Conservation (phyloP, 1,140 invertebrate species). For the Bathynomus jamesi region DNA sequence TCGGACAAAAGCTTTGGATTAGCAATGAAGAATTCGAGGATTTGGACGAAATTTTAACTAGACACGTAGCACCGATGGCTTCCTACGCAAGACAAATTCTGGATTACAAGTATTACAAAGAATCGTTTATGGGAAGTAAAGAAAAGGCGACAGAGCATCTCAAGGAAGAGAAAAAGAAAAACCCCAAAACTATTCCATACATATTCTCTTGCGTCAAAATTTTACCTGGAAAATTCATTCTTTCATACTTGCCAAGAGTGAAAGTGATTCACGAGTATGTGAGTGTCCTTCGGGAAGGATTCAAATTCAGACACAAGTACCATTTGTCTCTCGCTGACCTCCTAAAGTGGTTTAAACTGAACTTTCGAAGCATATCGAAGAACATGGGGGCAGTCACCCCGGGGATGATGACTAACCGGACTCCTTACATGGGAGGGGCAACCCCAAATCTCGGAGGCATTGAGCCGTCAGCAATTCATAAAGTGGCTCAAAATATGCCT, state of each 20-base stretch:
- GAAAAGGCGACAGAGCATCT: slow-evolving; percentile 81
- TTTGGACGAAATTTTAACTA: slow-evolving; percentile 96
- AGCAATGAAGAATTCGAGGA: slow-evolving; percentile 91
- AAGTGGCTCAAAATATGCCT: slow-evolving; percentile 63
- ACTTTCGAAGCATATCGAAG: slow-evolving; percentile 84
- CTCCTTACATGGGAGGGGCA: slow-evolving; percentile 53
- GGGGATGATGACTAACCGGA: slow-evolving; percentile 53
- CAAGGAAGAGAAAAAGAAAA: slow-evolving; percentile 74
- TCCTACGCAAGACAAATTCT: slow-evolving; percentile 80
- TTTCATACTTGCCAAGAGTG: slow-evolving; percentile 83
- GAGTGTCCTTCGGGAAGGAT: slow-evolving; percentile 83
- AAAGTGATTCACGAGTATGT: slow-evolving; percentile 84
- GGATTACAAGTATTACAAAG: slow-evolving; percentile 59
- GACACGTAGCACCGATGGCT: slow-evolving; percentile 94
- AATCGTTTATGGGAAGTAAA: slow-evolving; percentile 42
- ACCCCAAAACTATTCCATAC: slow-evolving; percentile 82
- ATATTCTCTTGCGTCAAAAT: slow-evolving; percentile 63
- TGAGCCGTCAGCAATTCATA: slow-evolving; percentile 44
- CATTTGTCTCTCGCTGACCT: slow-evolving; percentile 76
- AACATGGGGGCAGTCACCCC: slow-evolving; percentile 63
- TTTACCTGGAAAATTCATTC: slow-evolving; percentile 88
- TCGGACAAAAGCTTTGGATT: slow-evolving; percentile 83
- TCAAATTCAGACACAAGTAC: slow-evolving; percentile 75
- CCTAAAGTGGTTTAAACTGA: slow-evolving; percentile 95
- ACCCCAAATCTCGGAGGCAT: slow-evolving; percentile 39